phyloP scores from a whole-genome alignment of 2,113 vertebrate species.

The Takifugu flavidus region DNA sequence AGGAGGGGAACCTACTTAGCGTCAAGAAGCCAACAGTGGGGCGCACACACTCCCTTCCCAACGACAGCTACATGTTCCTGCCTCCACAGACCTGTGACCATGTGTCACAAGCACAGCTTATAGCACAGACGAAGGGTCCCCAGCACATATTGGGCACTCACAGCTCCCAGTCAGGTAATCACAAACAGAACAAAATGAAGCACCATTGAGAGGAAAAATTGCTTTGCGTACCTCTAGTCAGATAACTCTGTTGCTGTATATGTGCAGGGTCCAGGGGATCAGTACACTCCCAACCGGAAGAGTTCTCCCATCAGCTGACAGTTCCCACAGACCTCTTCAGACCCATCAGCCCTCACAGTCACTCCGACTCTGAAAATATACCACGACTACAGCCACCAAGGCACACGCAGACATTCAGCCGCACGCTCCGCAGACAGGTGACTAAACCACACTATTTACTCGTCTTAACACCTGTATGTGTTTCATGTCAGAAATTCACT shows the following conservation, averaged over 20 bases:
- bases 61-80: conserved; percentile 97
- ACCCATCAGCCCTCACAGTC: conserved; percentile 76
- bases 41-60: conserved; percentile 92
- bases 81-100: conserved; percentile 32
- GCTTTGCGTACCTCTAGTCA: too few species aligned
- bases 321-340: conserved; percentile 82
- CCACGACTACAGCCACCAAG: conserved; percentile 77
- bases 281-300: conserved; percentile 81
- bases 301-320: conserved; percentile 73
- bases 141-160: conserved; percentile 56
- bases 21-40: conserved; percentile 88
- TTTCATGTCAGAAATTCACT: too few species aligned
- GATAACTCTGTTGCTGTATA: neutral
- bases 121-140: conserved; percentile 71
- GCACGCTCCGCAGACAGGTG: conserved; percentile 94
- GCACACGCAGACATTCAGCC: conserved; percentile 80
- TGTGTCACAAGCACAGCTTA: conserved; percentile 44
- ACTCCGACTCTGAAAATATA: conserved; percentile 75
- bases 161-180: conserved; percentile 61
- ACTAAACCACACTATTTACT: neutral
- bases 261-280: conserved; percentile 83
- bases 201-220: too few species aligned
- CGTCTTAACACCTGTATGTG: too few species aligned
- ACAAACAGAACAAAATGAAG: neutral
- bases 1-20: conserved; percentile 79